Conservation (phyloP, 2,113 vertebrate genomes). For the Mus musculus region GRCm39 chr2:104570501-104571000, state of each 20-base stretch:
- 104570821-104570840: background rate
- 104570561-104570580: background rate
- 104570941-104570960: conserved; percentile 11
- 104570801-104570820: background rate
- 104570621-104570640: background rate
- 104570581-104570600: background rate
- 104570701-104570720: background rate
- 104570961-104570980: background rate
- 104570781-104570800: background rate
- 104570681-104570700: background rate
- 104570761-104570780: background rate
- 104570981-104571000: conserved; percentile 39
- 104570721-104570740: background rate
- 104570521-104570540: background rate
- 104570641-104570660: background rate
- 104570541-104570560: background rate
- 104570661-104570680: background rate
- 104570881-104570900: background rate
- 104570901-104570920: background rate
- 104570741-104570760: background rate
- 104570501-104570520: background rate
- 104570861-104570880: background rate
- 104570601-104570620: background rate
- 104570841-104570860: background rate
- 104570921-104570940: background rate